Evolutionary conservation across 2,797 vertebrate genomes (phyloP), one percentile per base, ranked within the genome.

Genomic region (Hyperoplus immaculatus): DNA sequence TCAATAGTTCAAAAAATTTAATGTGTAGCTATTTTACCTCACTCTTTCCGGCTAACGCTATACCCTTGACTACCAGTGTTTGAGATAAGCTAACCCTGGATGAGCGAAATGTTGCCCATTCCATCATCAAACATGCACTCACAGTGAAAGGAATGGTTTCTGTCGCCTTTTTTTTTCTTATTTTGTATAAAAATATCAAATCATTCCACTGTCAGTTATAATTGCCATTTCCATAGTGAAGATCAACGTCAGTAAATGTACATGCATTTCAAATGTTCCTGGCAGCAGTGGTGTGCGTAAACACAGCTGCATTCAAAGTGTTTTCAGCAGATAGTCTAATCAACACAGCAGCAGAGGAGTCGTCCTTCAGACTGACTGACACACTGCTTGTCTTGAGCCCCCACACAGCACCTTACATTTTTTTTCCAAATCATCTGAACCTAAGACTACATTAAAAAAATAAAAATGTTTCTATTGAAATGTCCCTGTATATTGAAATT

Each of bases 231-330:
- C 57, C 9, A 3, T 13, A 51, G 41, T 66, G 45, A 66, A 46
- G 79, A 69, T 70, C 76, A 85, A 71, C n/a, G 58, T 50, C 43
- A 78, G 58, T 49, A 43, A 64, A 62, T 54, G 14, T 65, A 59
- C 75, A 61, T 78, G 57, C 50, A 68, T 84, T 72, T 69, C 39
- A 75, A 49, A 53, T 67, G 63, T 68, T 72, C 49, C 69, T 69
- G 70, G 72, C 76, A 82, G 67, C 78, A 74, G 68, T 61, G n/a
- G 77, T 71, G 73, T 82, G 70, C n/a, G 74, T 75, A 84, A 87
- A 79, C 79, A 88, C 75, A 87, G 78, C 84, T 86, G 83, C 75
- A 88, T 82, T 87, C 69, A 82, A 68, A 83, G 72, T 63, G 41
- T 54, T 78, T 81, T 76, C 76, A 76, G 69, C n/a, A 57, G 72